Percentiles rank a stretch among this genome's conserved stretches.
These are phyloP conservation scores for Lepidocolaptes lacrymiger DNA, from an alignment of 2,797 vertebrate species.

Conservation along the genomic window DNA sequence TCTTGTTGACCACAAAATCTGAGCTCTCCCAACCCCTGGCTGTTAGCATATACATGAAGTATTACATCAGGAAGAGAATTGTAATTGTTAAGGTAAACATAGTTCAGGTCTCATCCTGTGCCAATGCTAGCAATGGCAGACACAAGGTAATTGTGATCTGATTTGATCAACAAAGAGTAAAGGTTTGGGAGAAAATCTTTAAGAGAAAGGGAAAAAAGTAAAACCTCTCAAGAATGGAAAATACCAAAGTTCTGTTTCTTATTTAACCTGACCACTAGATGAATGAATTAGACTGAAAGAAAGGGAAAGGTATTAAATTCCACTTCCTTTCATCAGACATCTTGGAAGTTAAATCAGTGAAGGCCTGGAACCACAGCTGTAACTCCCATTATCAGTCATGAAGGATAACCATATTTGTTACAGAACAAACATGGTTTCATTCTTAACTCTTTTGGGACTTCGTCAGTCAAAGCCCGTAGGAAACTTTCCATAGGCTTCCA, in stretches of 20 bases:
- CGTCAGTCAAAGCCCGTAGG: background rate
- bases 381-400: background rate
- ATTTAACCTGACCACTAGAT: background rate
- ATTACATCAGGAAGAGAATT: background rate
- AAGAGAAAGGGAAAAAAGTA: background rate
- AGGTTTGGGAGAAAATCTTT: background rate
- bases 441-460: background rate
- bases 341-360: background rate
- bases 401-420: background rate
- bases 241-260: background rate
- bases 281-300: background rate
- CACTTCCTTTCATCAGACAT: conserved; percentile 3
- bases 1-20: background rate
- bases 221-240: background rate
- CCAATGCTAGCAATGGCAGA: background rate
- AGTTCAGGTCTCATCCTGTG: background rate
- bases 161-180: background rate
- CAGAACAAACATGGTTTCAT: conserved; percentile 11
- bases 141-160: background rate
- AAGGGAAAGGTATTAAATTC: conserved; percentile 16
- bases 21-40: background rate
- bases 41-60: background rate
- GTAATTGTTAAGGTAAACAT: background rate
- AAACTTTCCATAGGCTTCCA: background rate
- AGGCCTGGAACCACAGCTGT: conserved; percentile 9